phyloP scores from a whole-genome alignment of 2,113 vertebrate species.

The Silurus glanis region DNA sequence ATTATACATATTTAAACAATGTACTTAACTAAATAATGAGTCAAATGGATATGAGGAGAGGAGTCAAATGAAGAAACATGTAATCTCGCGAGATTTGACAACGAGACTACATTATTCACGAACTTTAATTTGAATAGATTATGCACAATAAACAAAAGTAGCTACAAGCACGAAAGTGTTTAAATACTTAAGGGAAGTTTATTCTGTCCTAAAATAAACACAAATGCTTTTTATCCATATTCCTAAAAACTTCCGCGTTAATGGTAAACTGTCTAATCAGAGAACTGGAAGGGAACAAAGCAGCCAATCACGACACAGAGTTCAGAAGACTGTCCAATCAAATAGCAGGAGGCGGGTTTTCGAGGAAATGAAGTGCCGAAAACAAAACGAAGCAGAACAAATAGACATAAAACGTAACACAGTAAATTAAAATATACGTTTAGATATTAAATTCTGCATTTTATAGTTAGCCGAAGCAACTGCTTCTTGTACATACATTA shows the following conservation, averaged over 20 bases:
- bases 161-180: not conserved
- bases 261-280: not conserved
- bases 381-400: not conserved
- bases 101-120: not conserved
- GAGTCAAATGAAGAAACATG: not conserved
- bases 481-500: not conserved
- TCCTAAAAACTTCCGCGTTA: constrained; percentile 3
- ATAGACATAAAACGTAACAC: not conserved
- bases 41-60: too few species aligned
- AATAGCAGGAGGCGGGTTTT: not conserved
- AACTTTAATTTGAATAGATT: not conserved
- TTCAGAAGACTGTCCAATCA: not conserved
- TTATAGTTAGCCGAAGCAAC: not conserved
- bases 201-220: not conserved
- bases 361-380: not conserved
- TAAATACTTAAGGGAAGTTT: too few species aligned
- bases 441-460: not conserved
- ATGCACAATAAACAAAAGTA: not conserved
- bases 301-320: not conserved
- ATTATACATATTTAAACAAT: not conserved
- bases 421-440: not conserved
- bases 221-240: not conserved
- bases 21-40: not conserved
- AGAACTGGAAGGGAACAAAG: not conserved
- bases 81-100: constrained; percentile 14